Conservation (phyloP, 1,140 invertebrate genomes). For the Drosophila pruinosa region DNA sequence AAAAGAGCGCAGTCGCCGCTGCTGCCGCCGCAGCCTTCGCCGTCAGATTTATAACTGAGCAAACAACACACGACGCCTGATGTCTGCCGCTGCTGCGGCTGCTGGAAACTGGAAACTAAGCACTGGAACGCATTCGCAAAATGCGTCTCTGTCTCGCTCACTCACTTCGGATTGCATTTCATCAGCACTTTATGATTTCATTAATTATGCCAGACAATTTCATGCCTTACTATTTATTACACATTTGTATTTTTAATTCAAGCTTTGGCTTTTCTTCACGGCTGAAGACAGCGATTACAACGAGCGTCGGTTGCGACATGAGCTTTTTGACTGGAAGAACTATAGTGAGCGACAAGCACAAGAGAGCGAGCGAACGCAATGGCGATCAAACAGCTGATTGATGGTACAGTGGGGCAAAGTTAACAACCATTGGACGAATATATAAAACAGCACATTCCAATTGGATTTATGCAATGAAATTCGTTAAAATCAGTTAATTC, state of each 20-base stretch:
- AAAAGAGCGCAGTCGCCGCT: constrained; percentile 36
- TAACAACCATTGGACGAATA: not conserved
- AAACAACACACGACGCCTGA: constrained; percentile 7
- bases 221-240: not conserved
- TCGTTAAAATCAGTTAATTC: not conserved
- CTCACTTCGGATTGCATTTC: not conserved
- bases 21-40: constrained; percentile 19
- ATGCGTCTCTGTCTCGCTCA: not conserved
- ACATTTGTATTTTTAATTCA: constrained; percentile 20
- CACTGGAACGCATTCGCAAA: constrained; percentile 12
- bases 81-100: constrained; percentile 1
- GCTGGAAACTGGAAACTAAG: constrained; percentile 14
- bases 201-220: constrained; percentile 6
- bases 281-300: not conserved
- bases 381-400: constrained; percentile 40
- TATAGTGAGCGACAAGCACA: not conserved
- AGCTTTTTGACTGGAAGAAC: constrained; percentile 28
- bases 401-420: constrained; percentile 7
- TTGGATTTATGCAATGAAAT: not conserved
- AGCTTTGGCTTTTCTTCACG: constrained; percentile 12
- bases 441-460: not conserved
- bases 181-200: constrained; percentile 6
- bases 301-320: not conserved
- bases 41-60: constrained; percentile 49
- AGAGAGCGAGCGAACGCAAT: constrained; percentile 12